Conservation (phyloP, 2,113 vertebrate genomes). For the Apeltes quadracus region DNA sequence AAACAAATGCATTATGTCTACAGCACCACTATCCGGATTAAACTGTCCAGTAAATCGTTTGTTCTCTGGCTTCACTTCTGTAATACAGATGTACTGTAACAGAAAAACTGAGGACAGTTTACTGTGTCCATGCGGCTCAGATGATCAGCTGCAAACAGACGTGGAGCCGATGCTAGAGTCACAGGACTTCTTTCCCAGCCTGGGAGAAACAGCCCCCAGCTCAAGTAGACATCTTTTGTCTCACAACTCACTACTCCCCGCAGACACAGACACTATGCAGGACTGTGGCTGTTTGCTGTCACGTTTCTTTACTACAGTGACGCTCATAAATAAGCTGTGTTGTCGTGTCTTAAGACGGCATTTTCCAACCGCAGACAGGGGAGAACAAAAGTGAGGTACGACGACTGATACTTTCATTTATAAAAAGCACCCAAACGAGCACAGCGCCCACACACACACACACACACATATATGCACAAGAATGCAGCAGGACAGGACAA, state of each 20-base stretch:
- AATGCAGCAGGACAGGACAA: conserved; percentile 79
- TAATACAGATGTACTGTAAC: conserved; percentile 45
- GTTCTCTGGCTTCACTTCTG: conserved; percentile 11
- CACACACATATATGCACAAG: conserved; percentile 47
- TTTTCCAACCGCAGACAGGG: conserved; percentile 45
- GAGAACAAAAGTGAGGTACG: conserved; percentile 50
- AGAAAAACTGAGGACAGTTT: conserved; percentile 58
- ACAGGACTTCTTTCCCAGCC: conserved; percentile 79
- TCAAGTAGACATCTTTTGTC: conserved; percentile 75
- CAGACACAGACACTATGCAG: conserved; percentile 68
- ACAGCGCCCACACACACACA: conserved; percentile 1
- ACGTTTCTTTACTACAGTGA: conserved; percentile 66
- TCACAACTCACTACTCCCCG: conserved; percentile 69
- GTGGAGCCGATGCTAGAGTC: conserved; percentile 79
- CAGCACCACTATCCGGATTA: neutral
- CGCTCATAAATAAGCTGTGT: conserved; percentile 60
- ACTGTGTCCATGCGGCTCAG: conserved; percentile 70
- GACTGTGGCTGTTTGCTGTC: conserved; percentile 70
- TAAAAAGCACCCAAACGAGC: conserved; percentile 49
- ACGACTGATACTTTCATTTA: conserved; percentile 52
- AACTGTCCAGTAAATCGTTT: neutral
- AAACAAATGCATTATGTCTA: neutral
- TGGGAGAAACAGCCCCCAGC: conserved; percentile 73
- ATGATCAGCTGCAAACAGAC: conserved; percentile 81
- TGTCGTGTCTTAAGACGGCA: conserved; percentile 55